Percentiles rank a stretch among this genome's conserved stretches.
These are phyloP conservation scores for Babylonia areolata DNA, from an alignment of 1,140 invertebrate genomes.

Conservation along the genomic window DNA sequence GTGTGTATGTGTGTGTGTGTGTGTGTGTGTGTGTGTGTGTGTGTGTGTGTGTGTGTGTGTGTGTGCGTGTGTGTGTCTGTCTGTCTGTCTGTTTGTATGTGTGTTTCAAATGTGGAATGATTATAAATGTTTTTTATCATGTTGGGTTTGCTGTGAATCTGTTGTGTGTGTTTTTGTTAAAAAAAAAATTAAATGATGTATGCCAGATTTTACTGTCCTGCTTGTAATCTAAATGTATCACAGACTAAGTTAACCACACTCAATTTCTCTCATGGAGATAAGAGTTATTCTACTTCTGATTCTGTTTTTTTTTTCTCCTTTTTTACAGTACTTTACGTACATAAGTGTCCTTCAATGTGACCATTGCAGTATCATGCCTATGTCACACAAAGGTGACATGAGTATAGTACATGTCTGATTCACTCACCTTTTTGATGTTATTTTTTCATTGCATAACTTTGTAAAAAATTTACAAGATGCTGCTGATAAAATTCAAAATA, in stretches of 20 bases:
- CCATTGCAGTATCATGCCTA: conserved; percentile 66
- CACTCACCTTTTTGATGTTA: no score
- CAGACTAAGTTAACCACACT: not conserved
- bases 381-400: not conserved
- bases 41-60: not conserved
- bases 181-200: not conserved
- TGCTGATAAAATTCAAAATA: no score
- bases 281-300: not conserved
- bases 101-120: not conserved
- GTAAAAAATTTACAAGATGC: not conserved
- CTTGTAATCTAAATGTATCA: not conserved
- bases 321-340: not conserved
- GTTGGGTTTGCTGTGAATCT: not conserved
- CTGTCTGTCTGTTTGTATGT: not conserved
- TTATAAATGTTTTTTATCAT: not conserved
- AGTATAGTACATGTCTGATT: not conserved
- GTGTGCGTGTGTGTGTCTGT: not conserved
- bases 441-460: not conserved
- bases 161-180: not conserved
- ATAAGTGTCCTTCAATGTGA: not conserved
- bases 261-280: not conserved
- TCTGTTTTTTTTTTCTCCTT: not conserved
- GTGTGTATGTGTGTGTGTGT: not conserved
- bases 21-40: not conserved
- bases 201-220: no score